Percentiles rank a stretch among this genome's conserved stretches.
phyloP scores from a whole-genome alignment of 2,888 invertebrate genomes.

The Microplitis manilae region DNA sequence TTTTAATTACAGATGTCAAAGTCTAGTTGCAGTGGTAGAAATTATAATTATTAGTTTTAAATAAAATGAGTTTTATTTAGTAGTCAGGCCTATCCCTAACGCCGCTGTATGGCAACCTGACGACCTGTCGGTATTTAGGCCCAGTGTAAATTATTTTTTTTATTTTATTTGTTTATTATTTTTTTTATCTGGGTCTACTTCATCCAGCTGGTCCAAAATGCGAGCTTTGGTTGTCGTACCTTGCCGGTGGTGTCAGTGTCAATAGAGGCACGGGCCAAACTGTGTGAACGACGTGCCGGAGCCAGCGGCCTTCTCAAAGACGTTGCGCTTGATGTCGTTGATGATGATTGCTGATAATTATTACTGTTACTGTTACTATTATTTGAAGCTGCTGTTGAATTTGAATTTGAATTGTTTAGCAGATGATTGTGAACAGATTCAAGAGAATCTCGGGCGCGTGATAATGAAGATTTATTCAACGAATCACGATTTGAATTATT shows the following conservation, averaged over 20 bases:
- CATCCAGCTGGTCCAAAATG: constrained; percentile 81
- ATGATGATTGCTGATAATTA: constrained; percentile 23
- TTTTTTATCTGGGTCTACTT: constrained; percentile 66
- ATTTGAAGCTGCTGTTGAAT: constrained; percentile 18
- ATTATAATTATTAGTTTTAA: constrained; percentile 13
- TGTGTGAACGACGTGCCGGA: constrained; percentile 68
- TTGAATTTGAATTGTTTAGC: constrained; percentile 14
- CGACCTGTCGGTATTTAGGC: background rate
- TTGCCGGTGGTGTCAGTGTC: constrained; percentile 74
- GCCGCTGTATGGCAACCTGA: constrained; percentile 1
- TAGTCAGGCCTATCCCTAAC: constrained; percentile 7
- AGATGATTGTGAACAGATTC: constrained; percentile 54
- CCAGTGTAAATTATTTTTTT: background rate
- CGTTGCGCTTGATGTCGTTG: constrained; percentile 53
- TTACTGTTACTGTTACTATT: constrained; percentile 33
- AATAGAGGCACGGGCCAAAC: constrained; percentile 67
- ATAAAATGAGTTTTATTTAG: background rate
- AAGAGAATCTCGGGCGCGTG: constrained; percentile 65
- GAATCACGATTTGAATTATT: constrained; percentile 66
- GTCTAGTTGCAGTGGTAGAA: background rate
- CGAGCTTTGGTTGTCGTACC: constrained; percentile 81
- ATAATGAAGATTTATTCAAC: constrained; percentile 66
- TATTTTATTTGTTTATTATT: constrained; percentile 1
- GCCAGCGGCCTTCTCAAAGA: constrained; percentile 69
- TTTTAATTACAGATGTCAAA: constrained; percentile 1